Evolutionary conservation across 2,888 invertebrate species (phyloP).

Genomic region (Sinelater perroti): DNA sequence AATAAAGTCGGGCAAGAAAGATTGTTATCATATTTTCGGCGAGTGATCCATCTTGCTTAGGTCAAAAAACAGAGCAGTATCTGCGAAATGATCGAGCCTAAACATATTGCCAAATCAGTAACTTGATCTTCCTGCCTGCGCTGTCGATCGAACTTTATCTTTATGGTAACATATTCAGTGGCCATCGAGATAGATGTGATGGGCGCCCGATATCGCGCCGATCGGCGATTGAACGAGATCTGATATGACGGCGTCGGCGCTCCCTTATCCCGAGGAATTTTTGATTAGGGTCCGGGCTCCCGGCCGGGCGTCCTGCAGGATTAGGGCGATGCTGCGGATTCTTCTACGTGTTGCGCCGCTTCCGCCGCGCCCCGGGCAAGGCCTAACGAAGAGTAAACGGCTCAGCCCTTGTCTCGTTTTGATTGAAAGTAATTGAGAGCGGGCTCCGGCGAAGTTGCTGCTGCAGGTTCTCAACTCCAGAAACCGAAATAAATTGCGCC

Average conservation of each 20-base stretch:
- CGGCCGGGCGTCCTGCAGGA: slow-evolving; percentile 1
- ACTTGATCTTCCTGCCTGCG: slow-evolving; percentile 6
- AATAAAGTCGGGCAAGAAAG: too few species aligned
- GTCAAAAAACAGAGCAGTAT: not conserved
- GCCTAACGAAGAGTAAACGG: slow-evolving; percentile 17
- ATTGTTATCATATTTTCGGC: too few species aligned
- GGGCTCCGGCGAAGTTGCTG: slow-evolving; percentile 5
- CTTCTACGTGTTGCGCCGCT: slow-evolving; percentile 16
- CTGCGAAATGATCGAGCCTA: not conserved
- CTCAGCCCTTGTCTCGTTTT: slow-evolving; percentile 14
- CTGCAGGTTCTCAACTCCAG: slow-evolving; percentile 8
- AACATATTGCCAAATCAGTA: slow-evolving; percentile 14
- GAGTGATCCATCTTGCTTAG: too few species aligned
- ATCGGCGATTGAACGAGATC: not conserved
- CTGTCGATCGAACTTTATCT: slow-evolving; percentile 12
- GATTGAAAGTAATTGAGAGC: slow-evolving; percentile 19
- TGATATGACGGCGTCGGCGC: not conserved
- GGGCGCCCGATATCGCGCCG: not conserved
- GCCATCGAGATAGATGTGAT: slow-evolving; percentile 17
- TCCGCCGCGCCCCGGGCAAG: not conserved
- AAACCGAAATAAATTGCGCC: slow-evolving; percentile 10
- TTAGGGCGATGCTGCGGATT: slow-evolving; percentile 11
- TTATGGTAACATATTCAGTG: slow-evolving; percentile 22
- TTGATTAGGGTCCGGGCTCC: slow-evolving; percentile 2
- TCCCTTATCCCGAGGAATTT: not conserved